These are phyloP conservation scores for Poeciliopsis turneri DNA, from an alignment of 2,797 vertebrate genomes.

Conservation along the genomic window DNA sequence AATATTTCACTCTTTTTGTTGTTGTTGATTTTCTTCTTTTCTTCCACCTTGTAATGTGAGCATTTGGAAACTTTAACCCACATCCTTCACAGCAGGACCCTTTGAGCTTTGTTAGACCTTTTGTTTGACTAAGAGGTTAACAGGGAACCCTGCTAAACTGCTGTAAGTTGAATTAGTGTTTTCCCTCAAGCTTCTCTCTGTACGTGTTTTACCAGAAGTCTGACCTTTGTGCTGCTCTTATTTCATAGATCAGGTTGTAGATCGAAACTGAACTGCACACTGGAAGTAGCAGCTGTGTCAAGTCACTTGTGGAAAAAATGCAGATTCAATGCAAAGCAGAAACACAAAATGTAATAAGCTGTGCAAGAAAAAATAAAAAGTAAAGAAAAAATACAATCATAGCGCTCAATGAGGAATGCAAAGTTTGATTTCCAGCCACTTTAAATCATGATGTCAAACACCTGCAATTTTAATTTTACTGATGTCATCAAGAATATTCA, in stretches of 20 bases:
- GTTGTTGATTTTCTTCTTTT: conserved; percentile 26
- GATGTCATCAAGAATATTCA: background rate
- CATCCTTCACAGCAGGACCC: conserved; percentile 67
- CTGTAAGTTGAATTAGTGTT: conserved; percentile 75
- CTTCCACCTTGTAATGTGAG: conserved; percentile 46
- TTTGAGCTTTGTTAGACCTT: conserved; percentile 66
- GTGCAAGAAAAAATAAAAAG: background rate
- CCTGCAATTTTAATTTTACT: background rate
- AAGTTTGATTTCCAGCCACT: background rate
- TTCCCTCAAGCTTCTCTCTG: conserved; percentile 61
- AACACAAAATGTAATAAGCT: background rate
- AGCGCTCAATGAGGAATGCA: background rate
- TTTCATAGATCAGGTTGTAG: conserved; percentile 9
- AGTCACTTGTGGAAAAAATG: background rate
- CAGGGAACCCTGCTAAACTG: conserved; percentile 65
- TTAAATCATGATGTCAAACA: background rate
- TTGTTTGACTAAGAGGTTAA: conserved; percentile 76
- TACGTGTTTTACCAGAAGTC: conserved; percentile 33
- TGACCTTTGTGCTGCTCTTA: conserved; percentile 11
- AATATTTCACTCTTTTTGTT: conserved; percentile 29
- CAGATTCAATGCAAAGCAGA: background rate
- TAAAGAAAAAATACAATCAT: background rate
- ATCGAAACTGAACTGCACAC: background rate
- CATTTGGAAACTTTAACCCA: conserved; percentile 66
- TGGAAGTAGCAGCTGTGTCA: background rate